Evolutionary conservation across 2,888 invertebrate species (phyloP).

Genomic region (Conchocele bisecta): DNA sequence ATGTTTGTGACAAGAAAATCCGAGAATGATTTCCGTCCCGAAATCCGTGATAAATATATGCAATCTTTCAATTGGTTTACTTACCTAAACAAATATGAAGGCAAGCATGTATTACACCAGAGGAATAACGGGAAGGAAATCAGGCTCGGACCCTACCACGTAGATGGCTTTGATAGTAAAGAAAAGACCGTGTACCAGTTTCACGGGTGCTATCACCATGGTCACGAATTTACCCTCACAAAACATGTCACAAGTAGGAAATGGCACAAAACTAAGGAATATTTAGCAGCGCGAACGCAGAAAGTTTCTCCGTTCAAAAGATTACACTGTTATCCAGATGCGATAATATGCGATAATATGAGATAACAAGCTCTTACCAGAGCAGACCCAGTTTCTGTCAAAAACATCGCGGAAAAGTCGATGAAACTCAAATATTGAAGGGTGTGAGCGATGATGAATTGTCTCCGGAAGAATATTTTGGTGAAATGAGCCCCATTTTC

Average conservation of each 20-base stretch:
- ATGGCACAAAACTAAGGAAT: background rate
- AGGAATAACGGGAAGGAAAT: constrained; percentile 27
- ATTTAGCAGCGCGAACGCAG: background rate
- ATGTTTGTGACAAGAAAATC: constrained; percentile 29
- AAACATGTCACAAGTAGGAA: background rate
- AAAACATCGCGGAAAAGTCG: too few species aligned
- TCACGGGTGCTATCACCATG: background rate
- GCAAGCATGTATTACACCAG: constrained; percentile 22
- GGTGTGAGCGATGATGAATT: too few species aligned
- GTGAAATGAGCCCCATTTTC: constrained; percentile 48
- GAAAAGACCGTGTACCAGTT: constrained; percentile 28
- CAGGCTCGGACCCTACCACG: constrained; percentile 10
- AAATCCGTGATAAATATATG: constrained; percentile 24
- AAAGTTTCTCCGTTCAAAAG: background rate
- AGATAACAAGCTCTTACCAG: too few species aligned
- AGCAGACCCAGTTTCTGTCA: too few species aligned
- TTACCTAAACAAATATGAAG: constrained; percentile 21
- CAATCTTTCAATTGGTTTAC: constrained; percentile 33
- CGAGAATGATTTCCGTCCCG: constrained; percentile 35
- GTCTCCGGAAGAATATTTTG: constrained; percentile 27
- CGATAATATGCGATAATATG: too few species aligned
- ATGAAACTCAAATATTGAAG: too few species aligned
- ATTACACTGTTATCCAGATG: background rate
- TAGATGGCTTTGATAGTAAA: constrained; percentile 18
- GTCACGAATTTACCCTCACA: background rate